Conservation (phyloP, 2,888 invertebrate species). For the Caenorhabditis sp. region DNA sequence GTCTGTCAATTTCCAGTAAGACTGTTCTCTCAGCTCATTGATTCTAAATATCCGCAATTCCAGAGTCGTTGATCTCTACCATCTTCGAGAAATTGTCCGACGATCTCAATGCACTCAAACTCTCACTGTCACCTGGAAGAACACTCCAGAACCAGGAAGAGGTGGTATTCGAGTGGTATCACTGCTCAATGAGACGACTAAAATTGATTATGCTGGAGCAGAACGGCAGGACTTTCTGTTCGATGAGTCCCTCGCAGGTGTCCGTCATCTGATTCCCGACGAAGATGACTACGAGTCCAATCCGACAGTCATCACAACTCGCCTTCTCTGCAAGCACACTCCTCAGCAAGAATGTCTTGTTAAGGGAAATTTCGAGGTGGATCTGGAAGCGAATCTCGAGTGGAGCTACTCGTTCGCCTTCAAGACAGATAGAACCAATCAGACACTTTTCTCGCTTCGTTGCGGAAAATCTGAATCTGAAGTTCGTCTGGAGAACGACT, state of each 20-base stretch:
- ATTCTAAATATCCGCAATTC: constrained; percentile 60
- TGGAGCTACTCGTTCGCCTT: constrained; percentile 68
- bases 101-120: constrained; percentile 65
- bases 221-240: constrained; percentile 58
- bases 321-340: constrained; percentile 58
- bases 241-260: constrained; percentile 56
- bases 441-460: constrained; percentile 62
- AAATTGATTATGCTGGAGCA: constrained; percentile 53
- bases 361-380: constrained; percentile 57
- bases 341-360: constrained; percentile 58
- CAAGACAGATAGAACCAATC: constrained; percentile 65
- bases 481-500: constrained; percentile 65
- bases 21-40: constrained; percentile 54
- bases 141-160: constrained; percentile 38
- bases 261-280: constrained; percentile 67
- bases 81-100: constrained; percentile 64
- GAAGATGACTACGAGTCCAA: constrained; percentile 59
- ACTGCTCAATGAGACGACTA: constrained; percentile 57
- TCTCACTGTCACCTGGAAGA: constrained; percentile 63
- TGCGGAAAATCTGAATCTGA: constrained; percentile 32
- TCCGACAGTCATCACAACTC: constrained; percentile 50
- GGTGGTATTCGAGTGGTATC: constrained; percentile 62
- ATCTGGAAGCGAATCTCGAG: constrained; percentile 58
- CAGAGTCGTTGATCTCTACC: constrained; percentile 66
- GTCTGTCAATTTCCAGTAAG: constrained; percentile 71